Evolutionary conservation across 2,888 invertebrate species (phyloP).

Genomic region (Drosophila pseudotalamancana): DNA sequence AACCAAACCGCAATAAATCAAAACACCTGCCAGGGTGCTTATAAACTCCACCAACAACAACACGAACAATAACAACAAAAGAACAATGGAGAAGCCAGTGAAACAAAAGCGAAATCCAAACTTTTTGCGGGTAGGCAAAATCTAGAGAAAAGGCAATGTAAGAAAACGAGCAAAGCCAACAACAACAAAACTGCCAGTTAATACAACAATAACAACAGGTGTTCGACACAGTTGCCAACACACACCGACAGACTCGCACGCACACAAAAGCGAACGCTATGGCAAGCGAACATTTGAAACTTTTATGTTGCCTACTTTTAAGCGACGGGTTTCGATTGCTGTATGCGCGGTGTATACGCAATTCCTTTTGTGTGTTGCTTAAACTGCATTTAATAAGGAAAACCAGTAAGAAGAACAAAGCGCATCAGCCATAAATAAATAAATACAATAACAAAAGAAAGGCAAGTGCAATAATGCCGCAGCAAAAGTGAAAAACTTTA

Average conservation of each 20-base stretch:
- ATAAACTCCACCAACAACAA: slow-evolving; percentile 34
- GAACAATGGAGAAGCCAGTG: slow-evolving; percentile 22
- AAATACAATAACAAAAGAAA: slow-evolving; percentile 4
- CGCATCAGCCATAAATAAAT: slow-evolving; percentile 1
- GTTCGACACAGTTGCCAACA: slow-evolving; percentile 54
- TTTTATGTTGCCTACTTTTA: slow-evolving; percentile 55
- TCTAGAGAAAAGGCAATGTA: slow-evolving; percentile 35
- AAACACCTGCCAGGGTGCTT: slow-evolving; percentile 65
- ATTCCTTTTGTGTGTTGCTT: too few relatives aligned
- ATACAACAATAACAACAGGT: slow-evolving; percentile 66
- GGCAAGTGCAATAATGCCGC: slow-evolving; percentile 24
- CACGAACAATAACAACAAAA: slow-evolving; percentile 25
- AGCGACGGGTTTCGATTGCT: slow-evolving; percentile 25
- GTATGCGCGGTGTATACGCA: too few relatives aligned
- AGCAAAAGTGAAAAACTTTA: slow-evolving; percentile 65
- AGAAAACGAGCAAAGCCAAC: slow-evolving; percentile 13
- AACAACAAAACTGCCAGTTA: slow-evolving; percentile 9
- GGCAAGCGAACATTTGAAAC: slow-evolving; percentile 41
- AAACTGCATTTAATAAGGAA: slow-evolving; percentile 29
- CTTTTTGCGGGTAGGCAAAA: slow-evolving; percentile 45
- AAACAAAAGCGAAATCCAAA: slow-evolving; percentile 55
- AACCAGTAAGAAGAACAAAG: not conserved
- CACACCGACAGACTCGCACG: slow-evolving; percentile 8
- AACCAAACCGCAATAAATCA: slow-evolving; percentile 77
- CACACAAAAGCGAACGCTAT: slow-evolving; percentile 3